A percentile compares a stretch with the other conserved stretches of the same genome.
Evolutionary conservation across 2,797 vertebrate species (phyloP).

Genomic region (Columba guinea): DNA sequence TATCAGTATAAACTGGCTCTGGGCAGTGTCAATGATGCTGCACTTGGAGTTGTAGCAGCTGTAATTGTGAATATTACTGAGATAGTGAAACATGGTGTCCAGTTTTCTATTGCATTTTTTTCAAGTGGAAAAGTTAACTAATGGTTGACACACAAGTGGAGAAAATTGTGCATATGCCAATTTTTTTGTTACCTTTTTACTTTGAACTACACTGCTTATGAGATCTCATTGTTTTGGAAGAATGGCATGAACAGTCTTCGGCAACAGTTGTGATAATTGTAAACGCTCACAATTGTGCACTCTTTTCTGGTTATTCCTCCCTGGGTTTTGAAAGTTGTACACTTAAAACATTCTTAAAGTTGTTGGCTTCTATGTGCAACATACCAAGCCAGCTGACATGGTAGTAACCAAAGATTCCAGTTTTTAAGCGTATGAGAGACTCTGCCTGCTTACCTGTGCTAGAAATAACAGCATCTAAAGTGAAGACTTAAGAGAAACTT

Average conservation of each 20-base stretch:
- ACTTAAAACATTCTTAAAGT: slow-evolving; percentile 86
- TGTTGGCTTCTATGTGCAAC: slow-evolving; percentile 81
- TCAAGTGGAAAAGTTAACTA: slow-evolving; percentile 86
- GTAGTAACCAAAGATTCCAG: slow-evolving; percentile 88
- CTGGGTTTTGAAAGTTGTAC: slow-evolving; percentile 84
- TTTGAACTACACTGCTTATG: slow-evolving; percentile 84
- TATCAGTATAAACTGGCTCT: slow-evolving; percentile 85
- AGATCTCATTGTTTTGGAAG: slow-evolving; percentile 82
- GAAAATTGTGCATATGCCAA: slow-evolving; percentile 90
- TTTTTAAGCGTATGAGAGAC: slow-evolving; percentile 91
- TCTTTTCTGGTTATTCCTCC: slow-evolving; percentile 80
- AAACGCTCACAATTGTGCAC: slow-evolving; percentile 82
- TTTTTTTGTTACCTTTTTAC: slow-evolving; percentile 84
- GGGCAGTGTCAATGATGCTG: slow-evolving; percentile 77
- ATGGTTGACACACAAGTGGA: slow-evolving; percentile 87
- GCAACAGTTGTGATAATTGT: slow-evolving; percentile 83
- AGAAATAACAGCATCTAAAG: slow-evolving; percentile 90
- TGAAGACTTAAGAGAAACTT: slow-evolving; percentile 87
- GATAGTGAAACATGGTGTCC: slow-evolving; percentile 87
- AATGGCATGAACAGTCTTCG: slow-evolving; percentile 84
- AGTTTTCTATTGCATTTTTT: slow-evolving; percentile 89
- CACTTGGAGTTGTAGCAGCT: slow-evolving; percentile 80
- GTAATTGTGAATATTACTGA: slow-evolving; percentile 87
- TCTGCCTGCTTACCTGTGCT: slow-evolving; percentile 95
- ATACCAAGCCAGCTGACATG: slow-evolving; percentile 79